Evolutionary conservation across 2,113 vertebrate species (phyloP), one percentile per base, ranked within the genome.

Genomic region (Upupa epops): DNA sequence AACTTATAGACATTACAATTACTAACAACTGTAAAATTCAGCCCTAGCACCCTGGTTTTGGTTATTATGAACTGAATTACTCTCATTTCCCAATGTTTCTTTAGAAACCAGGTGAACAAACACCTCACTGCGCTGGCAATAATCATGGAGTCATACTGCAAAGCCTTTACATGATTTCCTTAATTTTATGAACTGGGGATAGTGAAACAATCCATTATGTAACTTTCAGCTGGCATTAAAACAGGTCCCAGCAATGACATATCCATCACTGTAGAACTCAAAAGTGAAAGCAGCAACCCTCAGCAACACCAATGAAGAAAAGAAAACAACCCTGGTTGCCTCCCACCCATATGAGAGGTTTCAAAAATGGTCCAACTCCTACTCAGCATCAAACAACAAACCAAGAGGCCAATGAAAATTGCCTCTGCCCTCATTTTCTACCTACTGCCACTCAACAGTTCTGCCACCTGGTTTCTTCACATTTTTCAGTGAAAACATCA

Each of bases 21-120:
- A 78, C 81, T 37, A 20, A 88, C 18, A 15, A 69, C 32, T 92
- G 80, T 51, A 52, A 90, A 79, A 73, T 68, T 90, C 45, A 84
- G 69, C 31, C 40, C 37, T 52, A 54, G 13, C 45, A 77, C 74
- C 66, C 68, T 72, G 36, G 46, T 74, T 95, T 90, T 76, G 74
- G 52, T 87, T 91, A 40, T 9, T 70, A 65, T 2, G 6, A 87
- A 83, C 51, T 31, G 60, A 78, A 76, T 68, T 71, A 34, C 71
- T 52, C 79, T 52, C 40, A 88, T 84, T 95, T 94, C 73, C 90
- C 91, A 93, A 18, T 12, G 45, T 90, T 95, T 79, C 66, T 87
- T 77, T 82, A 85, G 88, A 92, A 94, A 76, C 51, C 60, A 83
- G 88, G 76, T 96, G 85, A 91, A 65, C 36, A 91, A 95, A 96